Percentiles rank a stretch among this genome's conserved stretches.
These are phyloP conservation scores for Diachasma alloeum DNA, from an alignment of 1,140 invertebrate species.

Conservation along the genomic window DNA sequence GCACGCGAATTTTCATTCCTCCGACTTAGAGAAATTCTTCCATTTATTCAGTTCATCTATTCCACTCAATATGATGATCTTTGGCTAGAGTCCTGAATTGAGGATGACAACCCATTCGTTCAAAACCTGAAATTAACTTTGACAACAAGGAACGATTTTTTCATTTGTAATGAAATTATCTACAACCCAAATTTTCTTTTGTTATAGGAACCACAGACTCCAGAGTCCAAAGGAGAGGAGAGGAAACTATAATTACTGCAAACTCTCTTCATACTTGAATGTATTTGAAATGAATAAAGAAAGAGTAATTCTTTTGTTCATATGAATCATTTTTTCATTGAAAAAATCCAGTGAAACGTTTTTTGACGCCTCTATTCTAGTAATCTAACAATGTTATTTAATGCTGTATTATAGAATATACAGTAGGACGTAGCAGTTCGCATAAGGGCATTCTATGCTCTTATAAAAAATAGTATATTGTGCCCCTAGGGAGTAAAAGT, in stretches of 20 bases:
- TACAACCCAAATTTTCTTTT: background rate
- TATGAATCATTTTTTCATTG: background rate
- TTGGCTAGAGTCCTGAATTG: conserved; percentile 62
- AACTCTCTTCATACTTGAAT: background rate
- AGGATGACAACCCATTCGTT: conserved; percentile 56
- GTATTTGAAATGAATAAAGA: background rate
- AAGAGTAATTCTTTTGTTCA: background rate
- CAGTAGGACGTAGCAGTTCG: too few species aligned
- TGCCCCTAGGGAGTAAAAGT: too few species aligned
- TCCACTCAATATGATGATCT: conserved; percentile 48
- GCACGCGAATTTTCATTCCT: too few species aligned
- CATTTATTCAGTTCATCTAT: background rate
- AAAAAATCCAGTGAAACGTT: conserved; percentile 34
- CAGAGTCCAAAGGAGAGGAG: background rate
- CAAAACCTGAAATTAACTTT: conserved; percentile 33
- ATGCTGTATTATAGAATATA: too few species aligned
- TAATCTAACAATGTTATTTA: too few species aligned
- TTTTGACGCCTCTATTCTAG: too few species aligned
- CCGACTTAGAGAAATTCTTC: conserved; percentile 16
- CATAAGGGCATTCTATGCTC: too few species aligned
- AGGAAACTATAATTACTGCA: too few species aligned
- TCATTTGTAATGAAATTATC: background rate
- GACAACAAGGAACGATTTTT: background rate
- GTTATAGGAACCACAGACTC: background rate
- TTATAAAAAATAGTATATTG: too few species aligned